Evolutionary conservation across 35 echinoderm and acorn worm species (phyloP).

Genomic region (Strongylocentrotus purpuratus): DNA sequence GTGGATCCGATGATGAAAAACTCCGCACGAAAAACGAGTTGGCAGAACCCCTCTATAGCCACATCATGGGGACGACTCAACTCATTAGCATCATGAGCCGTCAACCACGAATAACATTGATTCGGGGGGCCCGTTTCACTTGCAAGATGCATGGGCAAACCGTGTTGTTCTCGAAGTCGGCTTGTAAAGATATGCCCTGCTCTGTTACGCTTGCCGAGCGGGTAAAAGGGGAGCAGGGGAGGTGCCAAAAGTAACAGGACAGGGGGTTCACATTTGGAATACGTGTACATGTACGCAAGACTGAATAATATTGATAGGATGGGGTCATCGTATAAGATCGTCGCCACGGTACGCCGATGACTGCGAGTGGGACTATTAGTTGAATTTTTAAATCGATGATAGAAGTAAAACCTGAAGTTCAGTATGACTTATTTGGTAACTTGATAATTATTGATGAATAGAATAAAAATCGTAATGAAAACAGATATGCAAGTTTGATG

Average conservation of each 20-base stretch:
- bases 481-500: too few species aligned
- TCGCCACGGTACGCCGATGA: neutral
- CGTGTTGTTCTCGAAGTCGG: neutral
- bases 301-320: neutral
- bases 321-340: neutral
- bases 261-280: neutral
- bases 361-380: neutral
- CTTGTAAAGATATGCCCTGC: conserved; percentile 29
- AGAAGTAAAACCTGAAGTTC: too few species aligned
- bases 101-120: conserved; percentile 38
- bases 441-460: too few species aligned
- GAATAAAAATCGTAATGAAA: too few species aligned
- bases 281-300: neutral
- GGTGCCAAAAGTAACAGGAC: neutral
- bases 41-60: neutral
- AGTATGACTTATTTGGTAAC: too few species aligned
- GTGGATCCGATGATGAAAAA: neutral
- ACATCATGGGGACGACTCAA: neutral
- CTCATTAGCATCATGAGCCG: neutral
- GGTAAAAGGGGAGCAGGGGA: neutral
- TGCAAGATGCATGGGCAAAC: neutral
- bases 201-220: conserved; percentile 24
- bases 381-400: neutral
- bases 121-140: neutral
- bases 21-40: neutral